These are phyloP conservation scores for Xenus cinereus DNA, from an alignment of 2,113 vertebrate genomes.

Conservation along the genomic window DNA sequence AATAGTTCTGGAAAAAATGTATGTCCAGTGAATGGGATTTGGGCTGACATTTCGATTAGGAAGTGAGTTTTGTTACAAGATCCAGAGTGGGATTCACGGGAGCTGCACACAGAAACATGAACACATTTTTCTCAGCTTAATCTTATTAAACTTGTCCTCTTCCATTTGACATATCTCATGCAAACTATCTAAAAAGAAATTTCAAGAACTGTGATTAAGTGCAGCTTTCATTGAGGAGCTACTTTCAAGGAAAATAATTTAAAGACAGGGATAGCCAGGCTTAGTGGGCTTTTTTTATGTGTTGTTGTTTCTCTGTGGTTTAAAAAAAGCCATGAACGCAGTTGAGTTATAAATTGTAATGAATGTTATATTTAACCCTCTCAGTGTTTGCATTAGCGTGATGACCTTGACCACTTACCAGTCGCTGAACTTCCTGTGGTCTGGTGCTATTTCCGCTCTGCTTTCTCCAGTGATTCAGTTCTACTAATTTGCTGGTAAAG, in stretches of 20 bases:
- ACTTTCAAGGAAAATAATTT: neutral
- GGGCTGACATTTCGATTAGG: neutral
- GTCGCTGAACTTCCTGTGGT: neutral
- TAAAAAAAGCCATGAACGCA: rapidly evolving
- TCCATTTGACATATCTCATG: neutral
- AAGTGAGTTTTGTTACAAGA: neutral
- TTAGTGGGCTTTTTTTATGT: neutral
- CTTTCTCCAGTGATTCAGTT: neutral
- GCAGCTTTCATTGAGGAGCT: neutral
- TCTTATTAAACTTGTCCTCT: neutral
- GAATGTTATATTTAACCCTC: neutral
- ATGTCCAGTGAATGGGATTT: neutral
- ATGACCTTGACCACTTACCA: neutral
- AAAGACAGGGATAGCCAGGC: neutral
- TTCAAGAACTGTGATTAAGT: neutral
- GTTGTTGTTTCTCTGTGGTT: neutral
- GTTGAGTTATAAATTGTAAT: neutral
- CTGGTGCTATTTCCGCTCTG: neutral
- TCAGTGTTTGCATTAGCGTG: neutral
- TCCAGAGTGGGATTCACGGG: neutral
- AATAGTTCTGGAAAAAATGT: neutral
- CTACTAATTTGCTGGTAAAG: neutral
- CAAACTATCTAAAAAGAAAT: neutral
- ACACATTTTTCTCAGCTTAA: neutral
- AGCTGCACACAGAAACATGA: neutral